Base-by-base conservation (phyloP, 2,797 vertebrate genomes). In the Tragelaphus eurycerus region DNA sequence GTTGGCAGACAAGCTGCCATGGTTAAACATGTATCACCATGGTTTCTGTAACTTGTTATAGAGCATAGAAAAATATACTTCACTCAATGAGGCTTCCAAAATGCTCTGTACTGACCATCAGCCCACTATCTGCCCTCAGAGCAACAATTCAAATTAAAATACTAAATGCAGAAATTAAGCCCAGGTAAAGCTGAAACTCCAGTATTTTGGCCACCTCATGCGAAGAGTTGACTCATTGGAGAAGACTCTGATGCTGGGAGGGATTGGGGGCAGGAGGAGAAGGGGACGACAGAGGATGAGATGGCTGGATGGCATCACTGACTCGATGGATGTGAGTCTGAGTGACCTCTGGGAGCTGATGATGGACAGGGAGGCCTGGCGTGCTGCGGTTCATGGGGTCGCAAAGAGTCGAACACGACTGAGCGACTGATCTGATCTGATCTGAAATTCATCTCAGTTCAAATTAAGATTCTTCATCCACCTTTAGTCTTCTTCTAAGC, bases 381-480 rank as follows among this genome's bases (percentile, higher is more conserved):
- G 4, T 38, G 38, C 38, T 38, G 38, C 38, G 4, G 38, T 38
- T 38, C 38, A 38, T 38, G 38, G 38, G 38, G 38, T 38, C 38
- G 38, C 38, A 38, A 38, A 38, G 38, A 38, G 38, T 38, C 4
- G 38, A 4, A 38, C 38, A 38, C 38, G 38, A 38, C 38, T 38
- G 38, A 38, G 38, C 38, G 38, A 38, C 38, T 38, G 38, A 38
- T 38, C 38, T 38, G 38, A 38, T 38, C 38, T 38, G 38, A 38
- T 38, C 38, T 38, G 38, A 38, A 93, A 96, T 86, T 19, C 38
- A 67, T 34, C 78, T 85, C 91, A 90, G 15, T 64, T 85, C 55
- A 52, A 92, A 91, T 81, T 89, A 91, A 93, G n/a, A 87, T 67
- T 96, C 74, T 76, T 59, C 38, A 87, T 87, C 55, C 19, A 64